Evolutionary conservation across 2,797 vertebrate species (phyloP).

Genomic region (Chelon labrosus): DNA sequence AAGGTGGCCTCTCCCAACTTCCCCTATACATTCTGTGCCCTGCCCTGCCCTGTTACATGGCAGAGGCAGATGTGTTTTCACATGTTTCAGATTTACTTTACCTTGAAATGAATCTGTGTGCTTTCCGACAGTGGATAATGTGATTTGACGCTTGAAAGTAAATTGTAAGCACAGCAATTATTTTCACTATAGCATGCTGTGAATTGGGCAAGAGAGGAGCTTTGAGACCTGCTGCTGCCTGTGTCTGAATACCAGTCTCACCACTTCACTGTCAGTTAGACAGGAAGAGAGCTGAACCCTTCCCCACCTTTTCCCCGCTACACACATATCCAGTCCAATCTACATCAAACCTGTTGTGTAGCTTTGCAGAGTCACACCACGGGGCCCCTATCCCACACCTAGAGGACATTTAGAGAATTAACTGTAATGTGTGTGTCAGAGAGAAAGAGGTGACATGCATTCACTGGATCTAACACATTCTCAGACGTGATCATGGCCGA

Average conservation of each 20-base stretch:
- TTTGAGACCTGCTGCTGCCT: slow-evolving; percentile 22
- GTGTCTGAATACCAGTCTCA: slow-evolving; percentile 52
- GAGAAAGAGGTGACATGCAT: slow-evolving; percentile 12
- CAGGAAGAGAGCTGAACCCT: slow-evolving; percentile 34
- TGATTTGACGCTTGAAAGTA: background rate
- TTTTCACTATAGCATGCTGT: slow-evolving; percentile 21
- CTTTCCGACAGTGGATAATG: background rate
- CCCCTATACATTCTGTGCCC: background rate
- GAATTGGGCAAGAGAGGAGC: slow-evolving; percentile 12
- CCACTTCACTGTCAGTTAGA: slow-evolving; percentile 32
- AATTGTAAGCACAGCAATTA: background rate
- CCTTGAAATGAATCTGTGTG: background rate
- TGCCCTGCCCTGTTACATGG: no score
- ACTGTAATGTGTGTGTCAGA: background rate
- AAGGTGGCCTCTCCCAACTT: slow-evolving; percentile 4
- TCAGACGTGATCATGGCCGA: slow-evolving; percentile 41
- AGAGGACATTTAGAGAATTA: slow-evolving; percentile 23
- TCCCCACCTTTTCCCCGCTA: background rate
- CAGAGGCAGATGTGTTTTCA: background rate
- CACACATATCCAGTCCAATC: slow-evolving; percentile 51
- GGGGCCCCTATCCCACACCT: slow-evolving; percentile 8
- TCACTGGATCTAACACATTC: slow-evolving; percentile 25
- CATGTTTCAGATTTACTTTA: background rate
- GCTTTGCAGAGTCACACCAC: slow-evolving; percentile 10
- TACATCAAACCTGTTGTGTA: slow-evolving; percentile 52